Evolutionary conservation across 2,888 invertebrate species (phyloP).

Genomic region (Lumbricus terrestris): DNA sequence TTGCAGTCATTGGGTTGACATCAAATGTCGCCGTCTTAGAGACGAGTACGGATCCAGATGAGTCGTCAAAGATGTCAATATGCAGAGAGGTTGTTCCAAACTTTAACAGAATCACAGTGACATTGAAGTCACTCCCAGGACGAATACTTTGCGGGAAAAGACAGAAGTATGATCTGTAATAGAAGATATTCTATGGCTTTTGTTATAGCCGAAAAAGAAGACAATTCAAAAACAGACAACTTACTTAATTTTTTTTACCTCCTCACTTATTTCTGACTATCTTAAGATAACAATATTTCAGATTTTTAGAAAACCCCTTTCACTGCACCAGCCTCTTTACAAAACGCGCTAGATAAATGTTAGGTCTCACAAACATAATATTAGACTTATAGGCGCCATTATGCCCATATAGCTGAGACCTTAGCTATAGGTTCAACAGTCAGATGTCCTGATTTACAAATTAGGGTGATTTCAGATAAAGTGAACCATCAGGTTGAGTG

Average conservation of each 20-base stretch:
- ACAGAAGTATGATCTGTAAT: neutral
- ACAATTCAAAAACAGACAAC: neutral
- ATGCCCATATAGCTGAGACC: too few species aligned
- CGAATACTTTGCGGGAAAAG: conserved; percentile 6
- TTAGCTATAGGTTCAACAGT: too few species aligned
- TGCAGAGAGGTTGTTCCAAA: neutral
- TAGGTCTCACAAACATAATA: neutral
- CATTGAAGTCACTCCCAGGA: neutral
- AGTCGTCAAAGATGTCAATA: neutral
- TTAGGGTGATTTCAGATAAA: too few species aligned
- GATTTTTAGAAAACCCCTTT: neutral
- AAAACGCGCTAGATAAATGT: neutral
- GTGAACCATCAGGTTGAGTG: too few species aligned
- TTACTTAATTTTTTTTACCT: too few species aligned
- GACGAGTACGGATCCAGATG: neutral
- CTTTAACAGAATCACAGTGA: neutral
- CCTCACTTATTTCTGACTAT: neutral
- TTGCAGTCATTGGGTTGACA: neutral
- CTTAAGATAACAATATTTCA: neutral
- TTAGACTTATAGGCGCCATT: too few species aligned
- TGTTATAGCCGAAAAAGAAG: neutral
- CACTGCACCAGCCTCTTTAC: neutral
- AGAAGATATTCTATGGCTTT: neutral
- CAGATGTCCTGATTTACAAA: too few species aligned
- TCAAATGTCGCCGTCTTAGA: neutral